Evolutionary conservation across 1,140 invertebrate genomes (phyloP), one percentile per base, ranked within the genome.

Genomic region (Plodia interpunctella): DNA sequence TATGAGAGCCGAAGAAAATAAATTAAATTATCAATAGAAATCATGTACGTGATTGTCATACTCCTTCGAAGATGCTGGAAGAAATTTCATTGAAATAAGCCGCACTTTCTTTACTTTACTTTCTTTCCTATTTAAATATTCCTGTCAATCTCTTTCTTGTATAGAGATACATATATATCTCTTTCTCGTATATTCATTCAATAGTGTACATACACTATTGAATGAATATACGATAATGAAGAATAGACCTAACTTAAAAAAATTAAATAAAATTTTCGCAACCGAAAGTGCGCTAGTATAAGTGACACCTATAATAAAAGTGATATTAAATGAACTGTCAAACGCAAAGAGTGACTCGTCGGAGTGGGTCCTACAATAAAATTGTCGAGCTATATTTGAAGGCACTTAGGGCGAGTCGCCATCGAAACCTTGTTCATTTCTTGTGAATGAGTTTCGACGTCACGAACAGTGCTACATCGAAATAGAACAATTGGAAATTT

Each of bases 301-400:
- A 53, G 21, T 21, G 51, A 53, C n/a, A n/a, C n/a, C n/a, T 5
- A 53, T 53, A 53, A 53, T 53, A 25, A 53, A 53, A 53, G 0
- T 21, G 19, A 38, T 38, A 57, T 57, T 35, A 57, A 57, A 57
- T 57, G 20, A 25, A 57, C 50, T 28, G 56, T 57, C 56, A 57
- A 44, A 57, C 49, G 56, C 56, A 57, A 57, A 57, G 56, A 49
- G 50, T 21, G 56, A 49, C 50, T 49, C 8, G 9, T 11, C 38
- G 19, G 56, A 57, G 38, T 50, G 56, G 56, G 13, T 38, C 51
- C 20, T 44, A 50, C 56, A 57, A 57, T 57, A 50, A 57, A 57
- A 57, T 49, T 20, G 56, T 44, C 44, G 18, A 53, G 38, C 56
- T 57, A 49, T 44, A 57, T 57, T 57, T 57, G 56, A 57, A 57